Evolutionary conservation across 2,797 vertebrate genomes (phyloP), one percentile per base, ranked within the genome.

Genomic region (Percopsis omiscomaycus): DNA sequence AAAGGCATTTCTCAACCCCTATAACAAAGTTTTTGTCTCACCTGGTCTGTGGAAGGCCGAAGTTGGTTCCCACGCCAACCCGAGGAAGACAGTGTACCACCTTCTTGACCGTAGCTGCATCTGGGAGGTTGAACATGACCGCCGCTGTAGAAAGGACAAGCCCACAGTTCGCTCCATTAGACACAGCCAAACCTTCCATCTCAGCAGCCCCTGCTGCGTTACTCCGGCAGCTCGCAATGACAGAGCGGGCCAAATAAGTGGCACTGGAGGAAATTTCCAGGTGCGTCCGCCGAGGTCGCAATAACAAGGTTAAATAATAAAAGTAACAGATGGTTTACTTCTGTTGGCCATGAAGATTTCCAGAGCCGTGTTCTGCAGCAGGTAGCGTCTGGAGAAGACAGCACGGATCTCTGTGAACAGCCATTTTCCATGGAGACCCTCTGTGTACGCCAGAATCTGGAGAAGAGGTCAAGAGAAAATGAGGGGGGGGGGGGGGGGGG

Each of bases 321-420:
- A 55, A 4, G 28, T 32, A 45, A 55, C 42, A 11, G 48, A 14
- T 10, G 57, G 37, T 89, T 86, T 94, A 99, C 98, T 98, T 92
- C 96, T 92, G 68, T 98, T 99, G 83, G 97, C 95, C 96, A 99
- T 95, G 88, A 98, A 98, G 85, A 99, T 94, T 86, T 99, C 98
- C 91, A 99, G 85, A 0, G 96, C 96, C 9, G 97, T 97, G 68
- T 97, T 99, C 85, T 99, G 98, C 73, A 99, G 92, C 61, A 99
- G 93, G 77, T 96, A 98, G 65, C 96, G 96, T 30, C 97, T 93
- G 73, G 96, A 98, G 89, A 98, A 98, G 82, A 99, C 45, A 0
- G 96, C 91, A 1, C 96, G 92, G 78, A 99, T 96, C 89, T 99
- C 98, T 12, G 94, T 94, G 82, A 99, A 99, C 51, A 98, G 89